Base-by-base conservation (phyloP, 37 sponge, comb jelly and placozoan genomes). In the Ianthella basta region DNA sequence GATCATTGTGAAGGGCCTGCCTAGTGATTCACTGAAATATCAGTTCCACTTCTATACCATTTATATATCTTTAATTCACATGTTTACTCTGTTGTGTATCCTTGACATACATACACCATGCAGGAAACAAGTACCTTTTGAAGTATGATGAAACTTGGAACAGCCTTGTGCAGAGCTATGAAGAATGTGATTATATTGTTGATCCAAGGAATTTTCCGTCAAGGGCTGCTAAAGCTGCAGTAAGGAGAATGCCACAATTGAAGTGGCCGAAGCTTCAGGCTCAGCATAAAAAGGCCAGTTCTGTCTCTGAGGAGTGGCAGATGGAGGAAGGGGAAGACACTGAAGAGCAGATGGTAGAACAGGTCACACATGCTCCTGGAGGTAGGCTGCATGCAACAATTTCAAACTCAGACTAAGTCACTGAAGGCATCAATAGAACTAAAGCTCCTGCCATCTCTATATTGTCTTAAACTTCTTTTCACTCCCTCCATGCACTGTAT, bases 91-190 rank as follows among this genome's bases (percentile, higher is more conserved):
- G n/a, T n/a, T n/a, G 41, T 19, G 33, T n/a, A n/a, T n/a, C n/a
- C n/a, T n/a, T n/a, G n/a, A n/a, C n/a, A 19, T 39, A 4, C 56
- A 19, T 0, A 23, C 4, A n/a, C 15, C 29, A 63, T 85, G 15
- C 57, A 92, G 93, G 93, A 34, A 92, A 92, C 73, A 60, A 69
- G 55, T 55, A 13, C 6, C 80, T 92, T 21, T 68, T 92, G 55
- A 50, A 53, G 61, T 89, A 89, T 80, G 90, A 92, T 81, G 73
- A 72, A 0, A 87, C 87, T 10, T 92, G 93, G 93, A 80, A 72
- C 36, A 56, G 21, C 6, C 84, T 92, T 4, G 59, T 92, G 0
- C 35, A 79, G 20, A 74, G 80, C 59, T 92, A 89, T 80, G 80
- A 88, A 32, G 61, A 83, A 25, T 79, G 55, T 19, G 30, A 33